These are phyloP conservation scores for Xenopus petersii DNA, from an alignment of 2,797 vertebrate genomes.

Conservation along the genomic window DNA sequence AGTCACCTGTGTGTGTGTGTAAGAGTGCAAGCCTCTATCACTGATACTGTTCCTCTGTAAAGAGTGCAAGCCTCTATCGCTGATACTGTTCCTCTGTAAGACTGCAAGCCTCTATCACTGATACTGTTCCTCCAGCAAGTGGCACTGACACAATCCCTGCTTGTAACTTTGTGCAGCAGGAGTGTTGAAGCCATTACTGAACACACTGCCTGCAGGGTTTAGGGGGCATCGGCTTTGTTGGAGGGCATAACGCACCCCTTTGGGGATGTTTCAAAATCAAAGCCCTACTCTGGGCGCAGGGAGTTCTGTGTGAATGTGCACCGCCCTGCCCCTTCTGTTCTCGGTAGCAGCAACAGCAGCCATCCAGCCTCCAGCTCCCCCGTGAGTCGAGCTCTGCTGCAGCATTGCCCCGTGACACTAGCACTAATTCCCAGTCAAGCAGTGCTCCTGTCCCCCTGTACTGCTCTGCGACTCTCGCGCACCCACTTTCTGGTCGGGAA, in stretches of 20 bases:
- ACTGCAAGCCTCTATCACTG: not conserved
- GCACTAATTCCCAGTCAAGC: constrained; percentile 22
- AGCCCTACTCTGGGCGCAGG: constrained; percentile 43
- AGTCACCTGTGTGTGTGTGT: no score
- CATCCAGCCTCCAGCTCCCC: constrained; percentile 53
- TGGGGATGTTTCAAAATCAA: constrained; percentile 33
- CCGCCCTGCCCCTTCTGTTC: constrained; percentile 53
- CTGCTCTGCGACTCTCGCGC: constrained; percentile 34
- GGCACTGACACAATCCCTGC: constrained; percentile 6
- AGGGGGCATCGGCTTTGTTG: constrained; percentile 25
- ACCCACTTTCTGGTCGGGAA: constrained; percentile 61
- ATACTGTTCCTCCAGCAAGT: constrained; percentile 23
- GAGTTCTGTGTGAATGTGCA: constrained; percentile 64
- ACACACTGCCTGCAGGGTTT: constrained; percentile 12
- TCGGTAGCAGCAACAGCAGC: constrained; percentile 50
- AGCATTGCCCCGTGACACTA: constrained; percentile 34
- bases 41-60: not conserved
- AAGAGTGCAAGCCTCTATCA: no score
- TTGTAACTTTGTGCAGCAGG: constrained; percentile 25
- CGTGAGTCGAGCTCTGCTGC: constrained; percentile 47
- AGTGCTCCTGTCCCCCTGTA: constrained; percentile 11
- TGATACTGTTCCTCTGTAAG: constrained; percentile 11
- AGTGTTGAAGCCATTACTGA: constrained; percentile 1
- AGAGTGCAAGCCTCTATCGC: no score
- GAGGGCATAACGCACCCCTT: constrained; percentile 12